These are phyloP conservation scores for Caerostris darwini DNA, from an alignment of 1,140 invertebrate genomes.

Conservation along the genomic window DNA sequence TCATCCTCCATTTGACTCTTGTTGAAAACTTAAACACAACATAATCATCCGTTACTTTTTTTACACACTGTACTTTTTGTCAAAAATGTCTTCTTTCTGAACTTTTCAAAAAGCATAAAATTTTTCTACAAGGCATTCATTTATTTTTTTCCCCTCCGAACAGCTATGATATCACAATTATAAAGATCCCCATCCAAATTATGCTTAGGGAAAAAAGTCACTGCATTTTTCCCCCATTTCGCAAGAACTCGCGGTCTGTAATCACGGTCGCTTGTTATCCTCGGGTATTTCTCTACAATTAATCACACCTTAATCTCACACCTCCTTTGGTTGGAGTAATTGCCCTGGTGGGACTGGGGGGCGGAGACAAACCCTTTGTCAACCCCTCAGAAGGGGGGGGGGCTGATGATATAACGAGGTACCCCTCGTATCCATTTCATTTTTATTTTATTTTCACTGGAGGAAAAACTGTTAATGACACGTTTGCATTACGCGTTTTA, in stretches of 20 bases:
- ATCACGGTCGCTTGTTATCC: constrained; percentile 74
- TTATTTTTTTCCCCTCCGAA: neutral
- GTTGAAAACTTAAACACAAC: neutral
- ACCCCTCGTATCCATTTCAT: constrained; percentile 59
- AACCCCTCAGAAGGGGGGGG: neutral
- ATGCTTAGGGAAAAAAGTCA: constrained; percentile 1
- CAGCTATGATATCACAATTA: constrained; percentile 13
- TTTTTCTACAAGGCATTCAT: neutral
- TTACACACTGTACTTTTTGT: neutral
- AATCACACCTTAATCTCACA: constrained; percentile 76
- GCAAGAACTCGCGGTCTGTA: constrained; percentile 39
- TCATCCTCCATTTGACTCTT: too few relatives aligned
- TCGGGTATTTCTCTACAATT: constrained; percentile 72
- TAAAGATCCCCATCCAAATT: neutral
- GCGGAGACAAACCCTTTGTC: constrained; percentile 65
- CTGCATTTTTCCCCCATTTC: constrained; percentile 33
- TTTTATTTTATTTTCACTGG: constrained; percentile 74
- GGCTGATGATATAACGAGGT: constrained; percentile 13
- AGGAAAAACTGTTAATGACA: constrained; percentile 74
- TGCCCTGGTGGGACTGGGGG: constrained; percentile 75
- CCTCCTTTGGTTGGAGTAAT: constrained; percentile 74
- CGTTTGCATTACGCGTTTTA: constrained; percentile 68
- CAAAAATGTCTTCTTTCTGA: neutral
- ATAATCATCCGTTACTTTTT: neutral
- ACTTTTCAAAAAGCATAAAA: neutral